Conservation (phyloP, 2,797 vertebrate genomes). For the Erpetoichthys calabaricus region DNA sequence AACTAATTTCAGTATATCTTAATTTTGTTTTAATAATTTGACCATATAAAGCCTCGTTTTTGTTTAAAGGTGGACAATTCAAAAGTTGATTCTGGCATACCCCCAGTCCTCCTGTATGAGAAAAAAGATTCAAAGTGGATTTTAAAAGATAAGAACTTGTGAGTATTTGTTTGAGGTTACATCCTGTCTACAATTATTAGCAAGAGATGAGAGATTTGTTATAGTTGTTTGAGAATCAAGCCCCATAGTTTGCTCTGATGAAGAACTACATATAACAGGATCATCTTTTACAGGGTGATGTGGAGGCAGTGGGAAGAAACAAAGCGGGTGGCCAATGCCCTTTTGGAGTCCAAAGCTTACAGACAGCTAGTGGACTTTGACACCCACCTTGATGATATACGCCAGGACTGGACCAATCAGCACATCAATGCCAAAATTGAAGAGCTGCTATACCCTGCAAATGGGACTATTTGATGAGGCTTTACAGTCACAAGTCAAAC, state of each 20-base stretch:
- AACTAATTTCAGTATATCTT: background rate
- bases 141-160: conserved; percentile 81
- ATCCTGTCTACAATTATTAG: no score
- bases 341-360: conserved; percentile 58
- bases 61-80: conserved; percentile 60
- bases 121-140: conserved; percentile 61
- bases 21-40: background rate
- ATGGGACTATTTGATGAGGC: conserved; percentile 28
- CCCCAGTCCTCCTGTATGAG: conserved; percentile 72
- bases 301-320: conserved; percentile 79
- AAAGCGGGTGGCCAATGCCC: conserved; percentile 51
- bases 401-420: conserved; percentile 81
- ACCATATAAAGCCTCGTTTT: background rate
- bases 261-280: background rate
- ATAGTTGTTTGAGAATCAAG: no score
- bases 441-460: conserved; percentile 34
- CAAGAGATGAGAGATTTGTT: no score
- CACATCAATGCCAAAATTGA: conserved; percentile 64
- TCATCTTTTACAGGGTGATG: conserved; percentile 58
- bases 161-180: conserved; percentile 25
- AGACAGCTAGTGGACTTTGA: conserved; percentile 66
- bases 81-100: conserved; percentile 64
- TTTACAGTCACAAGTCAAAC: background rate
- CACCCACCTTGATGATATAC: conserved; percentile 77
- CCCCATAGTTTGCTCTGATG: no score